phyloP scores from a whole-genome alignment of 1,140 invertebrate genomes.

The Lethocerus indicus region DNA sequence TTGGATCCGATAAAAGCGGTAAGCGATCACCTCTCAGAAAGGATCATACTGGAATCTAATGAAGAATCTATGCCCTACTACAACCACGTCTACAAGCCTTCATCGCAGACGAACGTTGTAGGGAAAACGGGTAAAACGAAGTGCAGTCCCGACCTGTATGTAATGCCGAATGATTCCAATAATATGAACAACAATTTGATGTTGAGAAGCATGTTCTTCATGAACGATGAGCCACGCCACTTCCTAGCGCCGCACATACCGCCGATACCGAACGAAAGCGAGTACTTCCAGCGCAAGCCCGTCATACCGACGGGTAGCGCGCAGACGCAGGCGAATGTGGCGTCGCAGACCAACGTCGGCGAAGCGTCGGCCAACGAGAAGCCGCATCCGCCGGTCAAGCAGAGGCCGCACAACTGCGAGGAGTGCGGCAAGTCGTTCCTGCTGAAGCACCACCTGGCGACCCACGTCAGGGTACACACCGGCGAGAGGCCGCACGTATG shows the following conservation, averaged over 20 bases:
- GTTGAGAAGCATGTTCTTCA: conserved; percentile 22
- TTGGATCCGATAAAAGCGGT: conserved; percentile 18
- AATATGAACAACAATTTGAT: conserved; percentile 20
- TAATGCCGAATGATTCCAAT: conserved; percentile 3
- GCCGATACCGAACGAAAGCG: conserved; percentile 16
- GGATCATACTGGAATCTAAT: conserved; percentile 15
- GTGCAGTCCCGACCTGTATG: neutral
- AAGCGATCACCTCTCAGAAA: conserved; percentile 17
- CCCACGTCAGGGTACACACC: conserved; percentile 58
- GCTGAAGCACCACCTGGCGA: conserved; percentile 63
- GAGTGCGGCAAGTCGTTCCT: conserved; percentile 71
- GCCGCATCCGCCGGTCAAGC: conserved; percentile 27
- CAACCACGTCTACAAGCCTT: conserved; percentile 7
- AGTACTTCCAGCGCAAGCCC: conserved; percentile 17
- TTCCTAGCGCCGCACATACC: conserved; percentile 19
- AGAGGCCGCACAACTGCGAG: conserved; percentile 58
- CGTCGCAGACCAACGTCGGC: conserved; percentile 5
- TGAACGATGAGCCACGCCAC: conserved; percentile 21
- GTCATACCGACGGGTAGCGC: neutral
- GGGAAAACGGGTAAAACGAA: neutral
- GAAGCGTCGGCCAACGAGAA: too few relatives aligned
- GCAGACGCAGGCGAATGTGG: conserved; percentile 7
- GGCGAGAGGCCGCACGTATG: conserved; percentile 68
- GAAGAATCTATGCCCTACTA: conserved; percentile 10
- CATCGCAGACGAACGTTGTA: neutral